Evolutionary conservation across 2,797 vertebrate genomes (phyloP).

Genomic region (Rhinatrema bivittatum): DNA sequence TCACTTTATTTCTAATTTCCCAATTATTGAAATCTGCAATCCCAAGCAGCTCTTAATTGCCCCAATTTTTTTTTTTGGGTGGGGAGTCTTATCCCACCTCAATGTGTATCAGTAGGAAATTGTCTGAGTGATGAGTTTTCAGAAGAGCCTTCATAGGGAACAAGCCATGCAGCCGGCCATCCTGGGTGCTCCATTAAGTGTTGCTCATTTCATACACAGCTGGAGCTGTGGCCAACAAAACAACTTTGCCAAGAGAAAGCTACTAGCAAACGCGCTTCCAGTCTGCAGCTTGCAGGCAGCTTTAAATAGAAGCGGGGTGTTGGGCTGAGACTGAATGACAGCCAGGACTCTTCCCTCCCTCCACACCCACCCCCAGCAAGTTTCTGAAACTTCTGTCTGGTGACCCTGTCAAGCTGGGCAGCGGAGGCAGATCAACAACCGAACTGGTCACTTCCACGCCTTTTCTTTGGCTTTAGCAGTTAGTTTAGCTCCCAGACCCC

Average conservation of each 20-base stretch:
- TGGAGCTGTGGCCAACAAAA: slow-evolving; percentile 20
- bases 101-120: no score
- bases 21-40: no score
- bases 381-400: slow-evolving; percentile 20
- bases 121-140: no score
- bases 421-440: slow-evolving; percentile 20
- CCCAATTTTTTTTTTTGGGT: no score
- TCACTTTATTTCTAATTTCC: no score
- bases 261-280: slow-evolving; percentile 23
- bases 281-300: slow-evolving; percentile 21
- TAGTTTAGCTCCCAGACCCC: background rate
- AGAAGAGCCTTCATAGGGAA: no score
- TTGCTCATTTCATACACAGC: slow-evolving; percentile 1
- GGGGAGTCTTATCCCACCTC: no score
- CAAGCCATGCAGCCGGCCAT: no score
- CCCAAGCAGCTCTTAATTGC: no score
- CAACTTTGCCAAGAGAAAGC: slow-evolving; percentile 32
- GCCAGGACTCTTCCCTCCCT: slow-evolving; percentile 19
- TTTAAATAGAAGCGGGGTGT: slow-evolving; percentile 32
- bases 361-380: no score
- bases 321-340: slow-evolving; percentile 9
- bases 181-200: no score
- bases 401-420: slow-evolving; percentile 19
- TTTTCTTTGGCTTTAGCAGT: slow-evolving; percentile 11
- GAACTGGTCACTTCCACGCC: slow-evolving; percentile 9